These are phyloP conservation scores for Gnathonemus echidnorhynchus DNA, from an alignment of 2,113 vertebrate species.

Conservation along the genomic window DNA sequence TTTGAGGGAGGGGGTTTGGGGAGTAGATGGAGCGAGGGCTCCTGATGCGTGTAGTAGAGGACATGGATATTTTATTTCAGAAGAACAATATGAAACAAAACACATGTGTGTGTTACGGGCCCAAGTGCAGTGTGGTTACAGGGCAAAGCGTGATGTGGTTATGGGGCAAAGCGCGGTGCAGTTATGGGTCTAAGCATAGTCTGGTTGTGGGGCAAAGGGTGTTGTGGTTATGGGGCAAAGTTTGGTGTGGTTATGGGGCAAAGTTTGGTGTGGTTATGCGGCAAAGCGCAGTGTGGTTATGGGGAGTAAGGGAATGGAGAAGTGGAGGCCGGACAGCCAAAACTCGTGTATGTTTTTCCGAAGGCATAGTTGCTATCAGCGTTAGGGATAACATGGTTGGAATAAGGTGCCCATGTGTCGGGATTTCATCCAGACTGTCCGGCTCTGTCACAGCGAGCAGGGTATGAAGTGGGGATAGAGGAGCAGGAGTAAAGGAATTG, in stretches of 20 bases:
- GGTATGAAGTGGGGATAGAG: too few species aligned
- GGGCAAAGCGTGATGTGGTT: neutral
- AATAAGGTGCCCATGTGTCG: neutral
- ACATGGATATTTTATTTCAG: conserved; percentile 46
- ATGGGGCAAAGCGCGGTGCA: neutral
- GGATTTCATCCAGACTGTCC: neutral
- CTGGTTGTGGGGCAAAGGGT: neutral
- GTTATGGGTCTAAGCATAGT: neutral
- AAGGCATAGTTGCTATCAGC: too few species aligned
- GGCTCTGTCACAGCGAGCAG: neutral
- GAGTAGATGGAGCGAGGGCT: neutral
- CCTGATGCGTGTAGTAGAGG: neutral
- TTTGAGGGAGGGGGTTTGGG: conserved; percentile 13
- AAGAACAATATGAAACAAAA: conserved; percentile 30
- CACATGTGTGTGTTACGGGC: conserved; percentile 24
- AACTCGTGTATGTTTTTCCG: too few species aligned
- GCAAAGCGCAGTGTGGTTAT: too few species aligned
- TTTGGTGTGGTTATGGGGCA: too few species aligned
- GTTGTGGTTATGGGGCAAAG: too few species aligned
- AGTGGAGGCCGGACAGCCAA: neutral
- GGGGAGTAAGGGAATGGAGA: neutral
- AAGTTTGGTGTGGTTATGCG: too few species aligned
- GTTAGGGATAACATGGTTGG: neutral
- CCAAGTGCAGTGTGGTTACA: neutral
- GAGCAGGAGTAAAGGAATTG: too few species aligned